Conservation (phyloP, 1,140 invertebrate genomes). For the Zelostemma sp. region DNA sequence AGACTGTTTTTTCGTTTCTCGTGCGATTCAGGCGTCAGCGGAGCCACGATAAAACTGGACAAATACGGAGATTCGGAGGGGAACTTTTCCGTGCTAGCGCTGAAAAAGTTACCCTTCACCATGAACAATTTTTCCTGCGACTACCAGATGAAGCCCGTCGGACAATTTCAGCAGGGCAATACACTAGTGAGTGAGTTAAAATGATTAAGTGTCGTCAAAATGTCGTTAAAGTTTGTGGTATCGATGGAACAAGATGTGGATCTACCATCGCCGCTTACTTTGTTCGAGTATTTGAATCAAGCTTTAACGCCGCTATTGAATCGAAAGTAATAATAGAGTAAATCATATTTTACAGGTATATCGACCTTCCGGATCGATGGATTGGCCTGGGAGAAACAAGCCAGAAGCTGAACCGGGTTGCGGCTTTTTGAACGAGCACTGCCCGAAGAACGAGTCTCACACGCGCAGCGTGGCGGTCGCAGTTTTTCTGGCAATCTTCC, state of each 20-base stretch:
- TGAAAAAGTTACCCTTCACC: constrained; percentile 72
- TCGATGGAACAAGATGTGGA: no score
- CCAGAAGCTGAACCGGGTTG: constrained; percentile 94
- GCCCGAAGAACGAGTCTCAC: constrained; percentile 82
- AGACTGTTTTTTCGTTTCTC: constrained; percentile 6
- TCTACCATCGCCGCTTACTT: no score
- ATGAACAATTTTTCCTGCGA: constrained; percentile 77
- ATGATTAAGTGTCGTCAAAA: no score
- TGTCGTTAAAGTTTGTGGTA: no score
- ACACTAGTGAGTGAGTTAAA: constrained; percentile 83
- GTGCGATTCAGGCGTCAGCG: constrained; percentile 89
- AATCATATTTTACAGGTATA: constrained; percentile 71
- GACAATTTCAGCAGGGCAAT: constrained; percentile 81
- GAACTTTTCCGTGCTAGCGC: constrained; percentile 93
- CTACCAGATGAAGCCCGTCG: constrained; percentile 84
- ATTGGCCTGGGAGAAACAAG: constrained; percentile 87
- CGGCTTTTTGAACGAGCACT: constrained; percentile 89
- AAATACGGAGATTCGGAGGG: constrained; percentile 95
- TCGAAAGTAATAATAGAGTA: no score
- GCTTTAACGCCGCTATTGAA: no score
- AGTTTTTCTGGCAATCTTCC: constrained; percentile 79
- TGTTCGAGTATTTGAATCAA: no score
- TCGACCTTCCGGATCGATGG: constrained; percentile 76
- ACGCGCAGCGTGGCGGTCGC: constrained; percentile 82
- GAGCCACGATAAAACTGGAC: constrained; percentile 91